Base-by-base conservation (phyloP, 2,888 invertebrate genomes). In the Euzetes globulus region DNA sequence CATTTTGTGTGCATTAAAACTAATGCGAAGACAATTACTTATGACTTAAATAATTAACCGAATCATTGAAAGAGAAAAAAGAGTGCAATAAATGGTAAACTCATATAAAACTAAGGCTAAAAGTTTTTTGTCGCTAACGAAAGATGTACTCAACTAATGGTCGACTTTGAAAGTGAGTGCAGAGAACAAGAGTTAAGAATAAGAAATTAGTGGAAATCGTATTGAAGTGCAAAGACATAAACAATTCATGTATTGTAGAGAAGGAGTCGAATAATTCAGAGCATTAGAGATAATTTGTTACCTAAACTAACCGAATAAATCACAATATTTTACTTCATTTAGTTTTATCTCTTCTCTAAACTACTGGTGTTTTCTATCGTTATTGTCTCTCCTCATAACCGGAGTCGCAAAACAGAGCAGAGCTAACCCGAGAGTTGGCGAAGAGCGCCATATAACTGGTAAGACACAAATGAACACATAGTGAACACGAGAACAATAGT, bases 231-330 rank as follows among this genome's bases (percentile, higher is more conserved):
- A 63, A 63, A 25, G 11, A 7, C 15, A 65, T 65, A 65, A 65
- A 65, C 65, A 37, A 65, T 65, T 37, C 65, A 65, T 65, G 65
- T 13, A 29, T 65, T 65, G 19, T 17, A 65, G 22, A 27, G 55
- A 55, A 63, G 17, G 33, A 27, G 25, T 33, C n/a, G 33, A 65
- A 65, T 65, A 65, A 65, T 37, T 37, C n/a, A 65, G 19, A 29
- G 19, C 65, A 65, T 41, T 65, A 65, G 33, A 41, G 65, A 65
- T 65, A 65, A 65, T 65, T 65, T 65, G 65, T 65, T 65, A 19
- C n/a, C 29, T 29, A 29, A 65, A 65, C 65, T 65, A 65, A 65
- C 37, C 65, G 37, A 33, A 65, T 65, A 41, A 65, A 65, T 65
- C 65, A 65, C 65, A 65, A 65, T 41, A 65, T 19, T 17, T 41